Base-by-base conservation (phyloP, 2,113 vertebrate genomes). In the Oplegnathus fasciatus region DNA sequence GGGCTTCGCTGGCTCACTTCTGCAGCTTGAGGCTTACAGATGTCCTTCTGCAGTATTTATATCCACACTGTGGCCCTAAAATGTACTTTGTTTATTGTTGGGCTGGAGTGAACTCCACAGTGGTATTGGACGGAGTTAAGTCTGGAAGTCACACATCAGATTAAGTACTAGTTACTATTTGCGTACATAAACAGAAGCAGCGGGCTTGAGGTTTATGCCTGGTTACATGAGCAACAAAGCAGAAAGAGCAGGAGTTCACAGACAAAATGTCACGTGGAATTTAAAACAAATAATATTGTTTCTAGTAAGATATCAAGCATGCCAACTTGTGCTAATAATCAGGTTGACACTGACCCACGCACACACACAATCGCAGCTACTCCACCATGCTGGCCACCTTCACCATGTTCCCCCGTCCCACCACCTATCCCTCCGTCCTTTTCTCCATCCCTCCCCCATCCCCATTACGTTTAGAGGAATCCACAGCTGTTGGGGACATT, bases 401-500 rank as follows among this genome's bases (percentile, higher is more conserved):
- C 9, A 74, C 66, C 58, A 30, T 37, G 58, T 9, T 34, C 44
- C 34, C 14, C n/a, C 75, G 20, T 15, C 64, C 66, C 52, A 22
- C 70, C 80, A 89, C 82, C 86, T 76, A 67, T 76, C 68, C 9
- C 69, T 48, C 61, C 1, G 42, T 69, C 55, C 74, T 30, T 46
- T 62, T 22, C 73, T n/a, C 44, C 18, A 6, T 78, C 62, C 28
- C 80, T 34, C 78, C 80, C 52, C 78, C 44, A 44, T 79, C 83
- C 86, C 34, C 34, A 6, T 77, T 37, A 82, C 68, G 44, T 89
- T 87, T 61, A 72, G 73, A 91, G 87, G 88, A 94, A 92, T 94
- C 86, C 89, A 94, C 94, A 95, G 93, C 93, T 95, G 93, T 83
- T 83, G 83, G 82, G 91, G 90, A 94, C 93, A 94, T 94, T 94